These are phyloP conservation scores for Osedax fenrisi DNA, from an alignment of 2,888 invertebrate genomes.

Conservation along the genomic window DNA sequence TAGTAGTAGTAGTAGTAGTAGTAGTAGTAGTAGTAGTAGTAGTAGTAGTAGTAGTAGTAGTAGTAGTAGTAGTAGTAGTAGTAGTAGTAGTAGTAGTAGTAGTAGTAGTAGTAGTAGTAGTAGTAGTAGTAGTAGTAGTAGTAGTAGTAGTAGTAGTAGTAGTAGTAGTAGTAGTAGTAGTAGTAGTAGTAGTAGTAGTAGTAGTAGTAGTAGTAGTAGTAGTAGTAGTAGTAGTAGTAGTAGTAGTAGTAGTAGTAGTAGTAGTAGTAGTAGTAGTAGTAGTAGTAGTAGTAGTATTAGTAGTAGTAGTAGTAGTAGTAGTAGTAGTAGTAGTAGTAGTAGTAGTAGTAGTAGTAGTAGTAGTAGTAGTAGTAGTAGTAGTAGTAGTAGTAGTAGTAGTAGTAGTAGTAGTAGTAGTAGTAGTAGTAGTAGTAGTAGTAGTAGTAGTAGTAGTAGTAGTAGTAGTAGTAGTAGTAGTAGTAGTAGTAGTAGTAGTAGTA, in stretches of 20 bases:
- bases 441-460: constrained; percentile 2
- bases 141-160: neutral
- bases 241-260: neutral
- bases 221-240: neutral
- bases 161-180: neutral
- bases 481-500: neutral
- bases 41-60: neutral
- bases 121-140: neutral
- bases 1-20: neutral
- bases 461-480: constrained; percentile 11
- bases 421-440: constrained; percentile 2
- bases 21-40: neutral
- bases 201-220: neutral
- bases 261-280: neutral
- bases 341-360: constrained; percentile 2
- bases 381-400: constrained; percentile 2
- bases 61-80: neutral
- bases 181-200: neutral
- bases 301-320: too few relatives aligned
- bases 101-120: neutral
- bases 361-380: constrained; percentile 2
- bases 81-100: neutral
- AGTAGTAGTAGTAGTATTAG: too few relatives aligned
- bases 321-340: constrained; percentile 2
- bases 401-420: constrained; percentile 2